phyloP scores from a whole-genome alignment of 2,113 vertebrate genomes.

The Gallinago undulata region DNA sequence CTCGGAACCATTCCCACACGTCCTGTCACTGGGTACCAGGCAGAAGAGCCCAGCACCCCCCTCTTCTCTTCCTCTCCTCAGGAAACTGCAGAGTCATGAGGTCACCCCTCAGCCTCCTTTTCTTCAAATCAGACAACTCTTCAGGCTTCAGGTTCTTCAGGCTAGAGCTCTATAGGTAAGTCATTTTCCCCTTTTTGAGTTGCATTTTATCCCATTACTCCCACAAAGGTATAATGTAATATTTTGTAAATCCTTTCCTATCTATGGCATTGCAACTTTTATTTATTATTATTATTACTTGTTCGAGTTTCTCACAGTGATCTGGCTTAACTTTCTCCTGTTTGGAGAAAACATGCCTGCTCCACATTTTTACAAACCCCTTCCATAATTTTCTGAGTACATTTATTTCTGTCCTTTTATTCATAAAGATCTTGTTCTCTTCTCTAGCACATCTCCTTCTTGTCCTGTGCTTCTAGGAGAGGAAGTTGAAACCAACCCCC shows the following conservation, averaged over 20 bases:
- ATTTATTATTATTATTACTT: background rate
- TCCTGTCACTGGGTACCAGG: background rate
- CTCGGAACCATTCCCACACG: background rate
- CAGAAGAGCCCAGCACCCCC: background rate
- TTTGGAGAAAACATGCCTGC: background rate
- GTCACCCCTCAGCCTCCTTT: too few relatives aligned
- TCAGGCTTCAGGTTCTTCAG: background rate
- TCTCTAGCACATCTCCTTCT: background rate
- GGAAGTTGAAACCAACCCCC: background rate
- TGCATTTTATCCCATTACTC: background rate
- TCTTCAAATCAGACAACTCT: background rate
- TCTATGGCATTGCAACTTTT: background rate
- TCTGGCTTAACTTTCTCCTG: background rate
- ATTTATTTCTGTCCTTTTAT: background rate
- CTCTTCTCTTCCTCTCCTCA: background rate
- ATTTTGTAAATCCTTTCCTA: background rate
- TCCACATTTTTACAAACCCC: background rate
- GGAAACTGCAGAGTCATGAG: accelerated
- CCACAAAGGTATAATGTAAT: background rate
- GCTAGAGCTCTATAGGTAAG: background rate
- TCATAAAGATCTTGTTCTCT: background rate
- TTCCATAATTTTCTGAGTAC: background rate
- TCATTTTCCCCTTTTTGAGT: background rate
- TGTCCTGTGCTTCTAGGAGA: background rate
- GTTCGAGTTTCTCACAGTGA: background rate